Conservation (phyloP, 2,797 vertebrate species). For the Psittacula echo region DNA sequence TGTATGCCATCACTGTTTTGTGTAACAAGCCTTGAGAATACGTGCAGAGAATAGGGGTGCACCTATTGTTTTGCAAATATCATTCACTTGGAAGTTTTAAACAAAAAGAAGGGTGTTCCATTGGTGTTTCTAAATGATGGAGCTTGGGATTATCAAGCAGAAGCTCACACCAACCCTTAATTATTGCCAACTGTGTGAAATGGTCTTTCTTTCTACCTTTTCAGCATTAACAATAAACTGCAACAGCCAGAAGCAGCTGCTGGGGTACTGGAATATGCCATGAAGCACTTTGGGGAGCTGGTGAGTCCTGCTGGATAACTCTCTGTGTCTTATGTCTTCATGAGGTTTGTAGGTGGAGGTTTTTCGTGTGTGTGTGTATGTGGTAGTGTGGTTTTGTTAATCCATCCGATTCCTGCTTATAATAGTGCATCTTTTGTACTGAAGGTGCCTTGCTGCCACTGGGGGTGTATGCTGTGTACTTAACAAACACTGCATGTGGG, state of each 20-base stretch:
- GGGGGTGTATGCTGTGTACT: neutral
- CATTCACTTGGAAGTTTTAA: neutral
- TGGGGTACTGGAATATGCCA: conserved; percentile 96
- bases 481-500: neutral
- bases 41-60: neutral
- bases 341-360: neutral
- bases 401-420: accelerated
- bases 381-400: neutral
- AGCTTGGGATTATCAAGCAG: neutral
- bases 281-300: conserved; percentile 98
- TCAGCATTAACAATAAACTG: conserved; percentile 98
- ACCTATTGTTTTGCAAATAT: neutral
- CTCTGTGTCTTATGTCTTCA: accelerated
- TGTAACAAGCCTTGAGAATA: neutral
- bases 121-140: neutral
- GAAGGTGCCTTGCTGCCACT: neutral
- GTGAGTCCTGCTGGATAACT: conserved; percentile 78
- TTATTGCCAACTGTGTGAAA: neutral
- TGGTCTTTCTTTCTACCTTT: conserved; percentile 40
- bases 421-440: neutral
- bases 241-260: conserved; percentile 98
- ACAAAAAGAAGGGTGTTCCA: neutral
- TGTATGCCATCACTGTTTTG: neutral
- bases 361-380: neutral
- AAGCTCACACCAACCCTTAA: neutral